Base-by-base conservation (phyloP, 2,113 vertebrate species). In the Aix galericulata region DNA sequence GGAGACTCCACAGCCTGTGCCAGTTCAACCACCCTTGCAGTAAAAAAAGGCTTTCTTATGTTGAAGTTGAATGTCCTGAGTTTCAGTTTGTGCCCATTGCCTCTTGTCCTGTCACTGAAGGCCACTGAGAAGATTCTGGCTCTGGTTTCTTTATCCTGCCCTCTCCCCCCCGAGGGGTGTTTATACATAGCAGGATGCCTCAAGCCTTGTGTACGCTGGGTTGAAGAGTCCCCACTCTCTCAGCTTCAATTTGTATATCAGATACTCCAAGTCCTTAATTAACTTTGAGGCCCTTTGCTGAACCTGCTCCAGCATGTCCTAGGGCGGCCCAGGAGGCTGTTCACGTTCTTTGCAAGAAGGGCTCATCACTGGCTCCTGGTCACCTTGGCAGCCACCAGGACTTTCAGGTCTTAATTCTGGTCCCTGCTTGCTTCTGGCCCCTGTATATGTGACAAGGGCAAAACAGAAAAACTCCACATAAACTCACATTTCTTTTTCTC, bases 311-410 rank as follows among this genome's bases (percentile, higher is more conserved):
- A 36, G 13, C 17, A 17, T 9, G n/a, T 23, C 16, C 8, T 7
- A 42, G 5, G 34, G 20, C 12, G 40, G 27, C 36, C 40, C 40
- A 34, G 29, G 14, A 64, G 15, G 29, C 27, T 74, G 8, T 21
- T 31, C 27, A 6, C 9, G 2, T 1, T 2, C 38, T 32, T 74
- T 87, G 60, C 22, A 7, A 11, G 16, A 56, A 12, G 25, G 29
- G 17, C 29, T 80, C 8, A 11, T 25, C 0, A 0, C 42, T 48
- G 15, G 18, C 18, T 88, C 7, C 0, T 22, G 34, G 59, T 22
- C 72, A 56, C 4, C 59, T 23, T 72, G 16, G 20, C n/a, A 26
- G 56, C n/a, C 42, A 40, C 16, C 8, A 44, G 50, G 22, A 32
- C 38, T 9, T 5, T 29, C 21, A 13, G 23, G 46, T 48, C 46